Conservation (phyloP, 2,113 vertebrate genomes). For the Sylvietta virens region DNA sequence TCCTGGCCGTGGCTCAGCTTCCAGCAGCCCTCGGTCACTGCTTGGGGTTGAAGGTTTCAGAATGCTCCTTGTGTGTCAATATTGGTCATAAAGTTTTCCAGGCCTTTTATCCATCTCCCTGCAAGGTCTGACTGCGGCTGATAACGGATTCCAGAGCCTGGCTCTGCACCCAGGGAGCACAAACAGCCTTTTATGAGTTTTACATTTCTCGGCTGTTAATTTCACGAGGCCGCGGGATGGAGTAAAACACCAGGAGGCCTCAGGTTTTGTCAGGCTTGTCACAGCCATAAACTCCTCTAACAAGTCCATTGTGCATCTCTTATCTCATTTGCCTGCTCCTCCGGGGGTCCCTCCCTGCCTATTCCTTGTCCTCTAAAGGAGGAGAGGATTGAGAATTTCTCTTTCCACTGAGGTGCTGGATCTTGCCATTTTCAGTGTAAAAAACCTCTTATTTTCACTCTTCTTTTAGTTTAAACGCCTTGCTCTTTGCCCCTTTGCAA, state of each 20-base stretch:
- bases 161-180: neutral
- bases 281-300: neutral
- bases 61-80: neutral
- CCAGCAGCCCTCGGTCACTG: accelerated
- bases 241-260: neutral
- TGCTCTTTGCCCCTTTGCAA: neutral
- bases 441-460: neutral
- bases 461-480: neutral
- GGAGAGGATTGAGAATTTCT: neutral
- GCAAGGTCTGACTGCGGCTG: neutral
- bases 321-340: neutral
- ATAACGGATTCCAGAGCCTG: neutral
- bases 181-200: neutral
- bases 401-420: neutral
- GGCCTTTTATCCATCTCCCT: neutral
- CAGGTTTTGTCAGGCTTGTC: neutral
- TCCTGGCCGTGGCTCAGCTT: neutral
- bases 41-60: neutral
- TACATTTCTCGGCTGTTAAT: constrained; percentile 1
- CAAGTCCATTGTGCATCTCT: neutral
- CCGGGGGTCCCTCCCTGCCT: neutral
- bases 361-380: neutral
- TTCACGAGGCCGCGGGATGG: neutral
- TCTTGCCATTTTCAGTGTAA: neutral
- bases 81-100: neutral